These are phyloP conservation scores for Lithobates pipiens DNA, from an alignment of 2,797 vertebrate genomes.

Conservation along the genomic window DNA sequence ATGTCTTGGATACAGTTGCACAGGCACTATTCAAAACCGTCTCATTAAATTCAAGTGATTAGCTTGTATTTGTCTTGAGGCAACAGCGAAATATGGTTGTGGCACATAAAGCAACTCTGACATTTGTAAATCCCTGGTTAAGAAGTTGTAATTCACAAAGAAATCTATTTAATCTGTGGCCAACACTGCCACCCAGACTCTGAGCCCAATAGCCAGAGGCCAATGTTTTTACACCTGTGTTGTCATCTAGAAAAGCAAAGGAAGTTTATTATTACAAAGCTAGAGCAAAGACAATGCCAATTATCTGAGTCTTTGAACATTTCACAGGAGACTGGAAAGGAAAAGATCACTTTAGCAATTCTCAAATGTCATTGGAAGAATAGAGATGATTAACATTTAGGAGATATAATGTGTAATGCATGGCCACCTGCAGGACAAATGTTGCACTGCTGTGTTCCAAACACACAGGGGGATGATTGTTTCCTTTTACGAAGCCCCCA, in stretches of 20 bases:
- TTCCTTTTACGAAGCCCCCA: not conserved
- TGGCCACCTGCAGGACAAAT: conserved; percentile 33
- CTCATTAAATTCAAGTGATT: conserved; percentile 6
- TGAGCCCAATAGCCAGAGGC: conserved; percentile 22
- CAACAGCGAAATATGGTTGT: conserved; percentile 12
- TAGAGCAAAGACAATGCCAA: conserved; percentile 34
- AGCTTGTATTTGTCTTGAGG: not conserved
- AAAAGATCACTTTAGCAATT: conserved; percentile 51
- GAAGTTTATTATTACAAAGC: conserved; percentile 4
- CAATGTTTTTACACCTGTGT: conserved; percentile 42
- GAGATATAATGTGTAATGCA: not conserved
- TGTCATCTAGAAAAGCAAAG: conserved; percentile 34
- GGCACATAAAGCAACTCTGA: conserved; percentile 10
- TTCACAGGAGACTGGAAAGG: conserved; percentile 36
- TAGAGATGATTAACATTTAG: not conserved
- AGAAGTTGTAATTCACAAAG: conserved; percentile 45
- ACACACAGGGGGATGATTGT: not conserved
- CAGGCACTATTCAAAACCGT: not conserved
- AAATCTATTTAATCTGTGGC: conserved; percentile 37
- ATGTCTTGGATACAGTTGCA: not conserved
- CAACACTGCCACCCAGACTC: conserved; percentile 5
- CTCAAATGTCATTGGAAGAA: conserved; percentile 49
- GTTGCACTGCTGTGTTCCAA: not conserved
- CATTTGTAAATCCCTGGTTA: conserved; percentile 42
- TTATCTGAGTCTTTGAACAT: conserved; percentile 45